A percentile compares a stretch with the other conserved stretches of the same genome.
Evolutionary conservation across 2,888 invertebrate species (phyloP).

Genomic region (Leucoptera coffeella): DNA sequence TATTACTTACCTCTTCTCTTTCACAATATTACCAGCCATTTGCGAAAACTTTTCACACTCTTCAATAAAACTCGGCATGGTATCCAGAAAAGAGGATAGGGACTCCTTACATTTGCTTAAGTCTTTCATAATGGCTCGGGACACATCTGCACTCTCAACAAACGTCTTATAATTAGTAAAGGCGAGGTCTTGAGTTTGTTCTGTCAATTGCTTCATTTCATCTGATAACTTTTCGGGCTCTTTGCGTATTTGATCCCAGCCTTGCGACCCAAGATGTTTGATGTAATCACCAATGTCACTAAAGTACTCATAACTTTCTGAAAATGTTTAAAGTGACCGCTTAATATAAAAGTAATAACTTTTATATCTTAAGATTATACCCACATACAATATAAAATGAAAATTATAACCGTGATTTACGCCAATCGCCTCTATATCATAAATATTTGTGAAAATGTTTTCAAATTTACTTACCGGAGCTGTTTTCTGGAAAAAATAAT

Average conservation of each 20-base stretch:
- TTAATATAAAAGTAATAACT: too few species aligned
- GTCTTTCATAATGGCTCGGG: conserved; percentile 75
- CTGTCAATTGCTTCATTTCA: conserved; percentile 70
- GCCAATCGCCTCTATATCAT: too few species aligned
- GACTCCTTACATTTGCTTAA: conserved; percentile 69
- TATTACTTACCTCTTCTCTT: conserved; percentile 31
- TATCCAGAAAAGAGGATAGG: conserved; percentile 62
- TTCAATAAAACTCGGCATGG: conserved; percentile 69
- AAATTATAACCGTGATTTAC: too few species aligned
- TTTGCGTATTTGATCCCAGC: conserved; percentile 76
- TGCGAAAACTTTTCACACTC: conserved; percentile 79
- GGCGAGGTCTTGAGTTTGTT: conserved; percentile 87
- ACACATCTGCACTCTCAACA: conserved; percentile 90
- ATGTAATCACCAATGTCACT: conserved; percentile 61
- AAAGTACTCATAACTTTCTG: conserved; percentile 31
- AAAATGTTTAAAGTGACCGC: too few species aligned
- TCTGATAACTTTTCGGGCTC: conserved; percentile 78
- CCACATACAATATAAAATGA: too few species aligned
- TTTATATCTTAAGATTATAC: too few species aligned
- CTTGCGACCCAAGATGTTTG: conserved; percentile 75
- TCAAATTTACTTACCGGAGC: conserved; percentile 17
- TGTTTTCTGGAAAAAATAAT: conserved; percentile 24
- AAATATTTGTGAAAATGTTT: too few species aligned
- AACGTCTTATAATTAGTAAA: conserved; percentile 93
- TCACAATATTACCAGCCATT: conserved; percentile 68